Evolutionary conservation across 1,140 invertebrate species (phyloP).

Genomic region (Magallana angulata): DNA sequence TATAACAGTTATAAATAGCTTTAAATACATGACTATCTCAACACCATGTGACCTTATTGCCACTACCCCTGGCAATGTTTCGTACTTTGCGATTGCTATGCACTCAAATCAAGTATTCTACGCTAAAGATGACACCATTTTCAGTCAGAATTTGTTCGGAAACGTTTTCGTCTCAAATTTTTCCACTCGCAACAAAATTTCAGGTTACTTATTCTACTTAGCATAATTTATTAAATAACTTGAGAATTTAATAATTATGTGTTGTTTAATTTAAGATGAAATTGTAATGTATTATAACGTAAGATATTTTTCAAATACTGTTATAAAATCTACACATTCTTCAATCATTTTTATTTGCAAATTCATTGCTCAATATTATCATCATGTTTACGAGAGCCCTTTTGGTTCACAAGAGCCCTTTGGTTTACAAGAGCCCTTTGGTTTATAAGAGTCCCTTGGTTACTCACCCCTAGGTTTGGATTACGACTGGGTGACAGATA

Average conservation of each 20-base stretch:
- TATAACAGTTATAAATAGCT: background rate
- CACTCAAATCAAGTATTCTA: background rate
- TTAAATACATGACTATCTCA: background rate
- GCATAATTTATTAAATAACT: no score
- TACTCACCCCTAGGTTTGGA: background rate
- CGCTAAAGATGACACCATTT: conserved; percentile 16
- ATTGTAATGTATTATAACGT: no score
- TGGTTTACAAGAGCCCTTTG: no score
- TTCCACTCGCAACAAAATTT: background rate
- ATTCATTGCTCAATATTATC: no score
- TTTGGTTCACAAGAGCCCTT: no score
- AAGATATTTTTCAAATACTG: no score
- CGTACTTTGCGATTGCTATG: background rate
- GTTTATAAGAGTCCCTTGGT: no score
- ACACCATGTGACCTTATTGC: background rate
- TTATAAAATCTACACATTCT: no score
- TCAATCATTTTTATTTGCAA: no score
- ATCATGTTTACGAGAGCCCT: no score
- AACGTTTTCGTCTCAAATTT: background rate
- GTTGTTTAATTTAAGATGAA: no score
- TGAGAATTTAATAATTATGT: no score
- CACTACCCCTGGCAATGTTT: background rate
- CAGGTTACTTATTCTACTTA: background rate
- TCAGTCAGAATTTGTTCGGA: background rate
- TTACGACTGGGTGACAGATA: background rate